phyloP scores from a whole-genome alignment of 2,888 invertebrate species.

The Schrankia costaestrigalis region DNA sequence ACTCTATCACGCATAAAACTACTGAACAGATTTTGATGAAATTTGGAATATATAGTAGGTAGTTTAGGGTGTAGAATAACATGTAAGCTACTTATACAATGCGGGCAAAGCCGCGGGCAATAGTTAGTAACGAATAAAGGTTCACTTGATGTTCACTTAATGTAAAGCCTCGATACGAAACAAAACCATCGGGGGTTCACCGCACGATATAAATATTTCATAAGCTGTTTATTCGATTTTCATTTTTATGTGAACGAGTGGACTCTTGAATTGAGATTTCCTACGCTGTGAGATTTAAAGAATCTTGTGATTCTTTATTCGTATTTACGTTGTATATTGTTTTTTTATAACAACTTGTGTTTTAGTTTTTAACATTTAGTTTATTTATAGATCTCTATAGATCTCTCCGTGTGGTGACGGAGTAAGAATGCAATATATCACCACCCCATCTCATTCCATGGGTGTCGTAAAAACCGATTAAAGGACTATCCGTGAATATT shows the following conservation, averaged over 20 bases:
- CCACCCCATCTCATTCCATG: too few species aligned
- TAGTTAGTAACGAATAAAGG: neutral
- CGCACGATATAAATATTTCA: slow-evolving; percentile 37
- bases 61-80: too few species aligned
- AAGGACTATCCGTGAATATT: too few species aligned
- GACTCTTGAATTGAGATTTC: slow-evolving; percentile 36
- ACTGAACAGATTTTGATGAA: too few species aligned
- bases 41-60: too few species aligned
- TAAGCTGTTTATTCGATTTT: slow-evolving; percentile 36
- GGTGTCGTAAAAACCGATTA: too few species aligned
- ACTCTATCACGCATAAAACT: too few species aligned
- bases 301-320: slow-evolving; percentile 30
- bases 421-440: too few species aligned
- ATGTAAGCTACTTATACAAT: too few species aligned
- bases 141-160: neutral
- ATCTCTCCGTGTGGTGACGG: too few species aligned
- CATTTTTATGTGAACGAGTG: slow-evolving; percentile 32
- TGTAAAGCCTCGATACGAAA: slow-evolving; percentile 9
- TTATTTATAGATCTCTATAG: too few species aligned
- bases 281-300: slow-evolving; percentile 30
- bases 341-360: neutral
- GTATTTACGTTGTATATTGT: neutral
- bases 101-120: too few species aligned
- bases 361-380: neutral
- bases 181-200: slow-evolving; percentile 6